Base-by-base conservation (phyloP, 2,888 invertebrate species). In the Oligia fasciuncula region DNA sequence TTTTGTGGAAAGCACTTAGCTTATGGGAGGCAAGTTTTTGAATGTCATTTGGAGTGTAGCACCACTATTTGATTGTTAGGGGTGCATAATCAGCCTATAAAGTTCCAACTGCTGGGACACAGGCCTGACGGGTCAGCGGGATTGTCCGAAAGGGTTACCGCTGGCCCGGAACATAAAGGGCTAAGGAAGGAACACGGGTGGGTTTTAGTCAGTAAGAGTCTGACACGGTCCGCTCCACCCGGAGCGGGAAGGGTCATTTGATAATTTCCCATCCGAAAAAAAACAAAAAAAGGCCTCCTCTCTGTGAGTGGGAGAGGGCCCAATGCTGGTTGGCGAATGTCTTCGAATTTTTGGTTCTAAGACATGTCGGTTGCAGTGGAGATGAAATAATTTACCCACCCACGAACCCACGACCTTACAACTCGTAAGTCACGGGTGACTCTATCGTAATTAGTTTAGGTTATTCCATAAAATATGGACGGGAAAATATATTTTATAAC, bases 1-100 rank as follows among this genome's bases (percentile, higher is more conserved):
- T 72, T 72, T 60, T 84, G 65, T 73, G 75, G 67, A 69, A 75
- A 40, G 54, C 65, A 76, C 70, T 84, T 71, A 73, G 54, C 62
- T 79, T 72, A 49, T 70, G 57, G 57, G 5, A 40, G 5, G 57
- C 17, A 51, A 73, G 65, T 71, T 76, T 73, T 73, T 74, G 9
- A 62, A 54, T 40, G 70, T 29, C 0, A 76, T 73, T 76, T 77
- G 60, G 51, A 69, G 9, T 23, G 17, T 19, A 29, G 14, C 14
- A n/a, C 29, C 14, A 43, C 9, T 49, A 9, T 67, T 80, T 60
- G 29, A 43, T 0, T 62, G 8, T 35, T 43, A 40, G 11, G n/a
- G 49, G 23, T 60, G n/a, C n/a, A 60, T 60, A n/a, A 60, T 60
- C 4, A 60, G 11, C 0, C 4, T 13, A n/a, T 60, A 60, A n/a